phyloP scores from a whole-genome alignment of 2,113 vertebrate species.

The Atractosteus spatula region DNA sequence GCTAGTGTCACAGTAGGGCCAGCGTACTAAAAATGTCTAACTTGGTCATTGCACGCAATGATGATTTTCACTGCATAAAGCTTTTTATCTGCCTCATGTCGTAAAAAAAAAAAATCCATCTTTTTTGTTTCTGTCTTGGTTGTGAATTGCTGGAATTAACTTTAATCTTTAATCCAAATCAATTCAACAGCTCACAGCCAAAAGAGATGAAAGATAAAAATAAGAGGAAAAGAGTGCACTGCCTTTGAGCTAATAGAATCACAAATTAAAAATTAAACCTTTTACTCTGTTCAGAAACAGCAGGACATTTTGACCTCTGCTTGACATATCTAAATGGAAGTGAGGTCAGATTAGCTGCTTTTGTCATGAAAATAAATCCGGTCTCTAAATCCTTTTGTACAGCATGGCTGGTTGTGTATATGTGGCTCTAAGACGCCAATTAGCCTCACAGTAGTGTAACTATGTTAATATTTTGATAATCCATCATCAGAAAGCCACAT shows the following conservation, averaged over 20 bases:
- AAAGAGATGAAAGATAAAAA: background rate
- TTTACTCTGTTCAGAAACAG: background rate
- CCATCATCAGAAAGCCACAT: too few species aligned
- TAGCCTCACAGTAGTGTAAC: too few species aligned
- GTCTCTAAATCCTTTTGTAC: background rate
- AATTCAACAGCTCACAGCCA: slow-evolving; percentile 6
- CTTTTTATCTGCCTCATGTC: too few species aligned
- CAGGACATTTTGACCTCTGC: background rate
- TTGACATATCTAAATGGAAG: background rate
- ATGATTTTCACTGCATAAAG: background rate
- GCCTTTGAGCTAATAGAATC: background rate
- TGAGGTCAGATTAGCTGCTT: slow-evolving; percentile 6
- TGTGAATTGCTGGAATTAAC: background rate
- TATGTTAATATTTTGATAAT: too few species aligned
- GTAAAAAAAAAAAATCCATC: too few species aligned
- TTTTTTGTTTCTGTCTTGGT: background rate
- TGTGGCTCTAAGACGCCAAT: background rate
- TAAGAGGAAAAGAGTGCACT: background rate
- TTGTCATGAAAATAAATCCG: background rate
- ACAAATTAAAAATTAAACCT: background rate
- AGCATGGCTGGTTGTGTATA: background rate
- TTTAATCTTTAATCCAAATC: slow-evolving; percentile 7
- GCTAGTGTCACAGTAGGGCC: too few species aligned
- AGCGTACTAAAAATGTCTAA: too few species aligned
- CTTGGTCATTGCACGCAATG: too few species aligned